Percentiles rank a stretch among this genome's conserved stretches.
Conservation (phyloP, 1,140 invertebrate genomes). For the Solen grandis region DNA sequence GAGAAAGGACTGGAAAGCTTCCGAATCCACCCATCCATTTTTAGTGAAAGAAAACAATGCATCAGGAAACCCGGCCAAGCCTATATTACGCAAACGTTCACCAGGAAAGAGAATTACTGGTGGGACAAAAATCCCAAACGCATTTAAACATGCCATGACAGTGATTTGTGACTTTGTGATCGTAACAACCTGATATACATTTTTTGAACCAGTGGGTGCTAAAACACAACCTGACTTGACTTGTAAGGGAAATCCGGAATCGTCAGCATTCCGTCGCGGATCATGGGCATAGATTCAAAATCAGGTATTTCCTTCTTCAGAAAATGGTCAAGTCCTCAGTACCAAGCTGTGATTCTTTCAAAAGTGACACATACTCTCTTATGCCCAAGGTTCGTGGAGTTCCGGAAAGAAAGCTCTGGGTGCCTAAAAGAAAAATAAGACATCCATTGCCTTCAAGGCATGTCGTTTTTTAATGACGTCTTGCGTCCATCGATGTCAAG, state of each 20-base stretch:
- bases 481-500: slow-evolving; percentile 28
- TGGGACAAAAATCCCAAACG: neutral
- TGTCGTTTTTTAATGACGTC: slow-evolving; percentile 4
- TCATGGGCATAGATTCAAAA: neutral
- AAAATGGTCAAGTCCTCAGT: neutral
- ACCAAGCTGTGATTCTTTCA: neutral
- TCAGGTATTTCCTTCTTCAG: slow-evolving; percentile 2
- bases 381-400: slow-evolving; percentile 5
- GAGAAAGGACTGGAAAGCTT: neutral
- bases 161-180: slow-evolving; percentile 16
- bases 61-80: neutral
- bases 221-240: slow-evolving; percentile 2
- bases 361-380: neutral
- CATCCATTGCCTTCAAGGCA: slow-evolving; percentile 3
- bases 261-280: neutral
- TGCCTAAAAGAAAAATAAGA: neutral
- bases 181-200: slow-evolving; percentile 4
- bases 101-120: slow-evolving; percentile 13
- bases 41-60: neutral
- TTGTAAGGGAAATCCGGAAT: slow-evolving; percentile 1
- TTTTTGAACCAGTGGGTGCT: neutral
- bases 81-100: slow-evolving; percentile 4
- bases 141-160: neutral
- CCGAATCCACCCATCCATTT: slow-evolving; percentile 35
- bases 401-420: slow-evolving; percentile 15